Evolutionary conservation across 2,797 vertebrate species (phyloP).

Genomic region (Pteropus rufus): DNA sequence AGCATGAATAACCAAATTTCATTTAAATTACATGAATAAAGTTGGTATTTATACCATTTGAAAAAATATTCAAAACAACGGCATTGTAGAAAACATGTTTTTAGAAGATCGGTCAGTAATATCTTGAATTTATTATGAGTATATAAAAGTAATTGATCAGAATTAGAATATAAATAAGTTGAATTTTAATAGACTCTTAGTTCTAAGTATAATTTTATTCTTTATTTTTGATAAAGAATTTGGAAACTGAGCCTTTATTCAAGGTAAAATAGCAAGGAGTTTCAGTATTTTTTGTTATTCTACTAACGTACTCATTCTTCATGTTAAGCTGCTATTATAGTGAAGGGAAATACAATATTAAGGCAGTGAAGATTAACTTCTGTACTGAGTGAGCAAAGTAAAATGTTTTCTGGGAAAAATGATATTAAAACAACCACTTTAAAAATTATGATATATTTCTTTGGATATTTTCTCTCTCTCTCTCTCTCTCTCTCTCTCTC

Average conservation of each 20-base stretch:
- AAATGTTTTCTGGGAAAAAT: slow-evolving; percentile 3
- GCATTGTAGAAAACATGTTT: neutral
- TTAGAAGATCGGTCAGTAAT: neutral
- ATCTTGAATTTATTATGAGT: neutral
- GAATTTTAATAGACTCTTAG: neutral
- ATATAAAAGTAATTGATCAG: neutral
- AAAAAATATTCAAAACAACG: neutral
- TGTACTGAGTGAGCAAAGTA: neutral
- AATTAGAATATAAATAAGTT: neutral
- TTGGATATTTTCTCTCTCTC: neutral
- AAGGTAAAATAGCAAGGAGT: neutral
- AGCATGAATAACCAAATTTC: neutral
- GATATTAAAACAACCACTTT: neutral
- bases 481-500: too few relatives aligned
- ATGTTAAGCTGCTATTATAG: neutral
- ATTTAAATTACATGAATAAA: neutral
- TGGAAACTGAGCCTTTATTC: neutral
- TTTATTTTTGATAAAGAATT: slow-evolving; percentile 41
- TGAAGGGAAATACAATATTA: neutral
- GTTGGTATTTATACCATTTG: neutral
- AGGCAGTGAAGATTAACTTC: neutral
- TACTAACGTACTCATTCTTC: neutral
- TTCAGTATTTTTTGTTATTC: neutral
- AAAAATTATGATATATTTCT: neutral
- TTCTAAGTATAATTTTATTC: neutral